Base-by-base conservation (phyloP, 35 echinoderm and acorn worm species). In the Ptychodera flava region DNA sequence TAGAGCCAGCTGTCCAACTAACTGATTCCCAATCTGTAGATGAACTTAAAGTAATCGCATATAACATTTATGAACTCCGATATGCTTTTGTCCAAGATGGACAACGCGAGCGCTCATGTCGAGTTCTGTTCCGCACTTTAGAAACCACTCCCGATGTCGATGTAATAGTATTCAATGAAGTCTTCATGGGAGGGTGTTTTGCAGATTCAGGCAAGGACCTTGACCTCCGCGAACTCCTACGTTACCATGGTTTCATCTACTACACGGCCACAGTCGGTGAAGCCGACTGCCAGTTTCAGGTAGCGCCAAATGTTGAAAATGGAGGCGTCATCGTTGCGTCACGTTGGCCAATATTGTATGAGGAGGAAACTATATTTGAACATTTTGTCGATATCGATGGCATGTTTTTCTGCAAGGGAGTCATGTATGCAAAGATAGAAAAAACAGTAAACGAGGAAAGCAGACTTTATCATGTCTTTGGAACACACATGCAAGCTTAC, bases 171-270 rank as follows among this genome's bases (percentile, higher is more conserved):
- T 93, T 93, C 36, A 89, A 93, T 31, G 91, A 93, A 78, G 38
- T 93, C 15, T 84, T 87, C 79, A 85, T 89, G 83, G 91, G 87
- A n/a, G 91, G 91, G n/a, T 93, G 91, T 45, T 93, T 93, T 35
- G 33, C 81, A 31, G 30, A 35, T 30, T 35, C 83, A 27, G 87
- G 35, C 36, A 87, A 28, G 52, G 15, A n/a, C n/a, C 34, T 94
- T 16, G 83, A 81, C 33, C 75, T 93, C 37, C 30, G 91, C 27
- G 78, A 93, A 33, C 76, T 93, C 1, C 79, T 89, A 12, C 77
- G 84, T 27, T 29, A 93, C 29, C 84, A 89, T 83, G 91, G 91
- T 1, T 91, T 91, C 35, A 80, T 53, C 32, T 33, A 91, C 33
- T 77, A 82, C 32, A 91, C 90, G 34, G 32, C 27, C 36, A 91